Evolutionary conservation across 1,140 invertebrate genomes (phyloP), one percentile per base, ranked within the genome.

Genomic region (Drosophila pallidifrons): DNA sequence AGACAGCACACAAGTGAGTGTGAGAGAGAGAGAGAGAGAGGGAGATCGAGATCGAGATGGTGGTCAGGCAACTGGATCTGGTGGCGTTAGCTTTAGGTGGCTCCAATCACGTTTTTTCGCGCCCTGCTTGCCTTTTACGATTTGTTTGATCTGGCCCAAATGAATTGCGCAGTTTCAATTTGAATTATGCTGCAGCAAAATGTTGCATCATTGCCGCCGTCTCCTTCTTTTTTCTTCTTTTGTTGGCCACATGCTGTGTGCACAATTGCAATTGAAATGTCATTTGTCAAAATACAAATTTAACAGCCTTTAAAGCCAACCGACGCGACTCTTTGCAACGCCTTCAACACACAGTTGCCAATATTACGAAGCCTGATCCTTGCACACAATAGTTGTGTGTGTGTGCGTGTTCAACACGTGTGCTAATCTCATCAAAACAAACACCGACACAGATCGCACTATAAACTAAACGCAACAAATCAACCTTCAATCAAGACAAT

Each of bases 201-300:
- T 35, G 64, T 58, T 65, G 49, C 59, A 59, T 15, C 45, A 35
- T 55, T 20, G 35, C 8, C 35, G 25, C 69, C 63, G 58, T 57
- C 30, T 8, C 11, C 41, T 43, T 3, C 41, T 41, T 41, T 41
- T 11, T 8, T n/a, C 10, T 41, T 41, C 3, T 41, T 41, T 52
- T 38, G 32, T 49, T 35, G 75, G 65, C 65, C 85, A 66, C 85
- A 89, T 78, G 86, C 79, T 77, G 81, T 64, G 79, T 41, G 43
- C 57, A 71, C 81, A 90, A 89, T 81, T 85, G 79, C 85, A 81
- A 89, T 90, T 90, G 91, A 91, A 91, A 82, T 91, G 91, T 92
- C 90, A 92, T 91, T 91, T 92, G 91, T 92, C 91, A 92, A 91
- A 92, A 91, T 91, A 92, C 52, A 91, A 91, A 89, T 92, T 91